Evolutionary conservation across 2,888 invertebrate species (phyloP).

Genomic region (Eutolmus rufibarbis): DNA sequence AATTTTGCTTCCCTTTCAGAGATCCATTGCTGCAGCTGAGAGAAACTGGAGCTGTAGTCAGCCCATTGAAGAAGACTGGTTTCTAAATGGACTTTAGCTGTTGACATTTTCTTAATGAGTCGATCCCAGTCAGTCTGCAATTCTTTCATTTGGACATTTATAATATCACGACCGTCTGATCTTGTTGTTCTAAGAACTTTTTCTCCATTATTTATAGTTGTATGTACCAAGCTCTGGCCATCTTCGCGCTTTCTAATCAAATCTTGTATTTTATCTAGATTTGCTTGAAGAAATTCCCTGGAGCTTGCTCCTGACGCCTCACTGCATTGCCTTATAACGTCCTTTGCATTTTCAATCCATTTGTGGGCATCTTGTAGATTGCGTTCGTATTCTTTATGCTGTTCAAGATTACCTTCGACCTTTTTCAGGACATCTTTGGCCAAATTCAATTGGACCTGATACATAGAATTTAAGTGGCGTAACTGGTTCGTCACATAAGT

Average conservation of each 20-base stretch:
- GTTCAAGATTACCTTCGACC: constrained; percentile 86
- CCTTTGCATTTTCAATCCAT: constrained; percentile 89
- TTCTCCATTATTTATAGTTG: constrained; percentile 88
- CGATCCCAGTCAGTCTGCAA: constrained; percentile 93
- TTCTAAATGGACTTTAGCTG: constrained; percentile 89
- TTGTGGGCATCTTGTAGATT: constrained; percentile 78
- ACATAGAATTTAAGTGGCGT: constrained; percentile 84
- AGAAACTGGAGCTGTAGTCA: constrained; percentile 92
- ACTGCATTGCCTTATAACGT: constrained; percentile 80
- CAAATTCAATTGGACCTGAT: constrained; percentile 86
- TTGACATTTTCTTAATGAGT: constrained; percentile 88
- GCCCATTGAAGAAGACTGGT: constrained; percentile 94
- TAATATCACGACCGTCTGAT: constrained; percentile 87
- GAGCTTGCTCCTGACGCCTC: constrained; percentile 80
- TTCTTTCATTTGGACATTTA: constrained; percentile 86
- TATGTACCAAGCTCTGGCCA: constrained; percentile 85
- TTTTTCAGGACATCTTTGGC: constrained; percentile 90
- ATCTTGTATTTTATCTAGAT: constrained; percentile 81
- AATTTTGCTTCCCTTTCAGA: constrained; percentile 90
- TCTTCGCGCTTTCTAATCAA: constrained; percentile 82
- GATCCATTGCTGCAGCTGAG: constrained; percentile 93
- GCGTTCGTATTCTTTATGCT: constrained; percentile 81
- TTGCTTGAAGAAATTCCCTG: constrained; percentile 82
- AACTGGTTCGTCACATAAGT: constrained; percentile 88
- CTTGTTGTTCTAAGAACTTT: constrained; percentile 87